Evolutionary conservation across 2,888 invertebrate species (phyloP).

Genomic region (Cosmorhoe ocellata): DNA sequence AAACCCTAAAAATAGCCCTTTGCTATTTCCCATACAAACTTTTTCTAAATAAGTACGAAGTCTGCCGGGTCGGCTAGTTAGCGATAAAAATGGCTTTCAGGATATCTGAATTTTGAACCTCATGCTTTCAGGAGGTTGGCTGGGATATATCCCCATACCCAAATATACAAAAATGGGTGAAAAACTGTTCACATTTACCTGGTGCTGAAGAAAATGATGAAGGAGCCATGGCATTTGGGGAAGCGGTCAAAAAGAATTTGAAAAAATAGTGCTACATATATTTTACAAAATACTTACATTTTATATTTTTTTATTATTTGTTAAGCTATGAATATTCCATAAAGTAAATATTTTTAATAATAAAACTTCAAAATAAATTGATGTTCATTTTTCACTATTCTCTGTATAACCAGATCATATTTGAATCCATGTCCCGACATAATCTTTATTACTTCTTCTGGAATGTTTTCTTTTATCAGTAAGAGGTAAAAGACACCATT

Average conservation of each 20-base stretch:
- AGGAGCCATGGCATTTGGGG: constrained; percentile 83
- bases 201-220: constrained; percentile 82
- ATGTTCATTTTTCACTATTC: constrained; percentile 93
- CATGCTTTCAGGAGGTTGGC: constrained; percentile 77
- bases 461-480: constrained; percentile 94
- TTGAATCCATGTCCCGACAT: constrained; percentile 83
- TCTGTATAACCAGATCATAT: constrained; percentile 84
- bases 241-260: constrained; percentile 79
- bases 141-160: constrained; percentile 82
- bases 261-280: constrained; percentile 40
- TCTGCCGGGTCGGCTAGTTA: no score
- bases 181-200: constrained; percentile 81
- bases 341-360: constrained; percentile 38
- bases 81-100: no score
- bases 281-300: constrained; percentile 35
- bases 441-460: constrained; percentile 85
- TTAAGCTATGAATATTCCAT: constrained; percentile 8
- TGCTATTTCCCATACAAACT: no score
- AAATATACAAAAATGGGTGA: constrained; percentile 83
- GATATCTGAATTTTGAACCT: background rate
- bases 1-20: no score
- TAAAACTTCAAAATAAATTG: constrained; percentile 89
- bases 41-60: no score
- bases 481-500: constrained; percentile 94
- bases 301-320: constrained; percentile 25